phyloP scores from a whole-genome alignment of 1,140 invertebrate species.

The Papilio aristodemus region DNA sequence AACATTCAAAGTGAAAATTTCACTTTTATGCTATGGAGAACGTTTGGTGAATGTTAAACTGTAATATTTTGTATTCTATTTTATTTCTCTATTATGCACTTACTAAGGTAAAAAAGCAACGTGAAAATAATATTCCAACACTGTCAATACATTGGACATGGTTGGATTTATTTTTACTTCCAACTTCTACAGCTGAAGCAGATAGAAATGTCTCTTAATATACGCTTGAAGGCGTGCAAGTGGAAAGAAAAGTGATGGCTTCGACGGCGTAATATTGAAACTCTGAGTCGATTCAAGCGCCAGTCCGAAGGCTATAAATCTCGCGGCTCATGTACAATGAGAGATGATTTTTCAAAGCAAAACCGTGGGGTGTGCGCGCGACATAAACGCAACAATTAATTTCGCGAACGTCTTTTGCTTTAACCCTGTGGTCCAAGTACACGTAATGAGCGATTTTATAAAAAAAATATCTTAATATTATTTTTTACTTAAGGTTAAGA shows the following conservation, averaged over 20 bases:
- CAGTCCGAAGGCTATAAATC: conserved; percentile 48
- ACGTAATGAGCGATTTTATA: conserved; percentile 28
- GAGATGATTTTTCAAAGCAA: conserved; percentile 75
- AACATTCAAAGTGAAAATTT: conserved; percentile 24
- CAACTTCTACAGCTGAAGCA: background rate
- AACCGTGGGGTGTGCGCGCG: conserved; percentile 61
- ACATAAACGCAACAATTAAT: conserved; percentile 75
- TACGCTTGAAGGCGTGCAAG: conserved; percentile 27
- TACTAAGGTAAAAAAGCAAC: background rate
- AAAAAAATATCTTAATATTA: too few species aligned
- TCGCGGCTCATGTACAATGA: conserved; percentile 51
- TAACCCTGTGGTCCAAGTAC: conserved; percentile 40
- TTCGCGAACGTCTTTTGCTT: conserved; percentile 54
- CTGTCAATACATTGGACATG: too few species aligned
- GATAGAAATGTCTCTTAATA: conserved; percentile 20
- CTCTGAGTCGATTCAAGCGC: conserved; percentile 26
- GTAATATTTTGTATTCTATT: background rate
- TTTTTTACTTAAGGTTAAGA: too few species aligned
- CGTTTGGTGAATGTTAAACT: background rate
- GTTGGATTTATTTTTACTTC: background rate
- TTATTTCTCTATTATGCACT: background rate
- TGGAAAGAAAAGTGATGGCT: conserved; percentile 24
- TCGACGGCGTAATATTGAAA: conserved; percentile 20
- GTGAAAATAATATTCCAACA: background rate
- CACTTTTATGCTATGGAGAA: background rate